phyloP scores from a whole-genome alignment of 2,888 invertebrate genomes.

The Antheraea assamensis region DNA sequence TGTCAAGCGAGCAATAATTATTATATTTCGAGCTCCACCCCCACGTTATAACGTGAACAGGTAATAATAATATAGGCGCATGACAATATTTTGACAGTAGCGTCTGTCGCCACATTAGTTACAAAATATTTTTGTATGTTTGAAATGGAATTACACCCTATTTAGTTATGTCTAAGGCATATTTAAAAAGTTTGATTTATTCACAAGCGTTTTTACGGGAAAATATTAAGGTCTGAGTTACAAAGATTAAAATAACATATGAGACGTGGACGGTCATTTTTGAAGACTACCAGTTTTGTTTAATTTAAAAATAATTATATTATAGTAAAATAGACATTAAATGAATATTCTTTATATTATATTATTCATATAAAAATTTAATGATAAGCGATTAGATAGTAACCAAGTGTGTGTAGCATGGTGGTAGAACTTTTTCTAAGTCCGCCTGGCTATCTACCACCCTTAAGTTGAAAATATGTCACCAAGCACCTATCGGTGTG shows the following conservation, averaged over 20 bases:
- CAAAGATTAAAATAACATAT: neutral
- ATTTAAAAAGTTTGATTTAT: neutral
- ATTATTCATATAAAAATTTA: no score
- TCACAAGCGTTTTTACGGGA: neutral
- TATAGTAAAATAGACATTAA: no score
- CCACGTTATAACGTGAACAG: conserved; percentile 54
- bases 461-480: no score
- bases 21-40: conserved; percentile 55
- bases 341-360: no score
- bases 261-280: neutral
- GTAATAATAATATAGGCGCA: conserved; percentile 31
- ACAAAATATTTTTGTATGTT: neutral
- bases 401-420: no score
- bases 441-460: no score
- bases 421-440: no score
- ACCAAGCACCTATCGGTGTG: no score
- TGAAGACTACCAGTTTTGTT: no score
- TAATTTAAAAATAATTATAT: no score
- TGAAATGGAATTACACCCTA: neutral
- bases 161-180: no score
- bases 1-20: conserved; percentile 79
- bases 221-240: neutral
- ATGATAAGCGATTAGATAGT: no score
- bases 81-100: conserved; percentile 6
- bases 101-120: neutral